These are phyloP conservation scores for Nymphalis urticae DNA, from an alignment of 2,888 invertebrate genomes.

Conservation along the genomic window DNA sequence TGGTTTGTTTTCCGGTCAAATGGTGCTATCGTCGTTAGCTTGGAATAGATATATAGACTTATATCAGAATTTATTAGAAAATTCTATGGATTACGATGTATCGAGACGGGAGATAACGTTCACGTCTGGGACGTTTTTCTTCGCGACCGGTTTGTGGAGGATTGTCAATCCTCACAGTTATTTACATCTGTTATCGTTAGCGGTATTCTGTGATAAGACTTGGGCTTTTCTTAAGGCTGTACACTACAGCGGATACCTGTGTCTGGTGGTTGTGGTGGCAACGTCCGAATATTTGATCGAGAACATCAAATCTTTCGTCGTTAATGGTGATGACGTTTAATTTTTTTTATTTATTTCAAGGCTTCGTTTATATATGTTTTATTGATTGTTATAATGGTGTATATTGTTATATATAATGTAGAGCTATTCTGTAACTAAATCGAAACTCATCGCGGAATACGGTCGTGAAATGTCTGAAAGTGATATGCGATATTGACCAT, in stretches of 20 bases:
- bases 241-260: constrained; percentile 87
- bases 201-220: constrained; percentile 90
- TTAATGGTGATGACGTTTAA: constrained; percentile 30
- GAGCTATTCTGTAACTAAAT: too few species aligned
- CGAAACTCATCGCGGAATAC: too few species aligned
- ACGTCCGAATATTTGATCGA: constrained; percentile 86
- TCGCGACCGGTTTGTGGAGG: constrained; percentile 88
- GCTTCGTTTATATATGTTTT: not conserved
- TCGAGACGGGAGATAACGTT: constrained; percentile 81
- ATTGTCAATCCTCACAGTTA: constrained; percentile 90
- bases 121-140: constrained; percentile 87
- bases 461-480: too few species aligned
- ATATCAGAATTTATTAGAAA: constrained; percentile 89
- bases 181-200: constrained; percentile 86
- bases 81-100: constrained; percentile 77
- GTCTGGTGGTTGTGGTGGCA: constrained; percentile 84
- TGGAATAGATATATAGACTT: constrained; percentile 93
- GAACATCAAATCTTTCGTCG: constrained; percentile 54
- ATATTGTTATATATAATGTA: constrained; percentile 2
- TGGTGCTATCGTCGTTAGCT: constrained; percentile 87
- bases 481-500: too few species aligned
- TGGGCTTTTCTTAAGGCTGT: constrained; percentile 88
- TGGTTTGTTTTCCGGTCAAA: constrained; percentile 85
- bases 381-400: not conserved
- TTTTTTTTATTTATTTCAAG: not conserved